Evolutionary conservation across 2,888 invertebrate genomes (phyloP).

Genomic region (Caenorhabditis wallacei): DNA sequence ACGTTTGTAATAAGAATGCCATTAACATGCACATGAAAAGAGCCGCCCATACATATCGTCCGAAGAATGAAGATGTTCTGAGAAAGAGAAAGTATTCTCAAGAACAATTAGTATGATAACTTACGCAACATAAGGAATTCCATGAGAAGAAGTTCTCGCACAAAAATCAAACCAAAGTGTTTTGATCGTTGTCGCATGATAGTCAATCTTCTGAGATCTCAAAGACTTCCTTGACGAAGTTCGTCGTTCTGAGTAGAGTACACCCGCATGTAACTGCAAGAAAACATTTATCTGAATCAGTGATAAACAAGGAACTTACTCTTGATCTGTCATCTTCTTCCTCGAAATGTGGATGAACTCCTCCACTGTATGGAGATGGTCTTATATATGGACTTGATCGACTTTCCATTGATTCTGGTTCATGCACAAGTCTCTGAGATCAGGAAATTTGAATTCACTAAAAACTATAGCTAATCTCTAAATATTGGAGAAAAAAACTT

Average conservation of each 20-base stretch:
- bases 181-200: slow-evolving; percentile 58
- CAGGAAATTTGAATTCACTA: no score
- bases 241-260: slow-evolving; percentile 62
- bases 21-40: slow-evolving; percentile 78
- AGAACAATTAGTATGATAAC: neutral
- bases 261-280: slow-evolving; percentile 51
- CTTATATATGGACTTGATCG: slow-evolving; percentile 48
- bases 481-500: neutral
- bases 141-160: slow-evolving; percentile 76
- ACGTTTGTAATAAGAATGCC: slow-evolving; percentile 82
- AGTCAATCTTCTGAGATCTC: slow-evolving; percentile 63
- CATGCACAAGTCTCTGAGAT: slow-evolving; percentile 61
- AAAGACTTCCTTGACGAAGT: slow-evolving; percentile 67
- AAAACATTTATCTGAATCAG: neutral
- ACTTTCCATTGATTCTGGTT: slow-evolving; percentile 59
- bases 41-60: slow-evolving; percentile 71
- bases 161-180: slow-evolving; percentile 81
- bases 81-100: slow-evolving; percentile 8
- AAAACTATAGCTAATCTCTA: neutral
- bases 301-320: slow-evolving; percentile 5
- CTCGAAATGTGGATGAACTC: slow-evolving; percentile 60
- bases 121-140: slow-evolving; percentile 39
- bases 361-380: slow-evolving; percentile 49
- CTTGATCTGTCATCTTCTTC: slow-evolving; percentile 55
- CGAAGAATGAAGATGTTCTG: slow-evolving; percentile 81